A percentile compares a stretch with the other conserved stretches of the same genome.
phyloP scores from a whole-genome alignment of 2,113 vertebrate species.

The Nothobranchius kuhntae region DNA sequence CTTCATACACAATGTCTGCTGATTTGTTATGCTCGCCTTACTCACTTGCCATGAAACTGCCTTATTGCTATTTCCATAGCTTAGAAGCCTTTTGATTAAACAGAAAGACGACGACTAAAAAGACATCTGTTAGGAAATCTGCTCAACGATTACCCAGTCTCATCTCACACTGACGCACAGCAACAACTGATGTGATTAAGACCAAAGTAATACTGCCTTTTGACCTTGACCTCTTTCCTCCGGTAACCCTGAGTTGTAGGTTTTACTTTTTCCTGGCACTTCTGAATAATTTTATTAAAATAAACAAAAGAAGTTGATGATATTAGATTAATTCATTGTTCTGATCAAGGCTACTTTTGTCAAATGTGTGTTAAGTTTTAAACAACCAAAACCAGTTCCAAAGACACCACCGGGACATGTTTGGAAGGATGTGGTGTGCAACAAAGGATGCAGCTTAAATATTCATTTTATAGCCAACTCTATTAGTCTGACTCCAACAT shows the following conservation, averaged over 20 bases:
- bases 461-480: too few species aligned
- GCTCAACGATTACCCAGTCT: constrained; percentile 71
- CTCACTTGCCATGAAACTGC: constrained; percentile 47
- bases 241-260: constrained; percentile 33
- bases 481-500: background rate
- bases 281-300: too few species aligned
- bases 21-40: constrained; percentile 41
- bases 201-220: constrained; percentile 53
- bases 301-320: too few species aligned
- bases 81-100: constrained; percentile 80
- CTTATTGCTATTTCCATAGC: constrained; percentile 62
- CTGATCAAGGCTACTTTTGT: too few species aligned
- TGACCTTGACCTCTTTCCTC: constrained; percentile 46
- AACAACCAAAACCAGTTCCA: too few species aligned
- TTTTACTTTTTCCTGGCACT: background rate
- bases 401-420: too few species aligned
- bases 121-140: constrained; percentile 78
- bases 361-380: too few species aligned
- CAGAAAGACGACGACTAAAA: constrained; percentile 64
- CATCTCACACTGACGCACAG: constrained; percentile 58
- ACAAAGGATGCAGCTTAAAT: too few species aligned
- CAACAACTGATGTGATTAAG: constrained; percentile 69
- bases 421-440: too few species aligned
- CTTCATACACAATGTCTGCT: background rate
- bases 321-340: too few species aligned